These are phyloP conservation scores for Anoplolepis gracilipes DNA, from an alignment of 1,140 invertebrate species.

Conservation along the genomic window DNA sequence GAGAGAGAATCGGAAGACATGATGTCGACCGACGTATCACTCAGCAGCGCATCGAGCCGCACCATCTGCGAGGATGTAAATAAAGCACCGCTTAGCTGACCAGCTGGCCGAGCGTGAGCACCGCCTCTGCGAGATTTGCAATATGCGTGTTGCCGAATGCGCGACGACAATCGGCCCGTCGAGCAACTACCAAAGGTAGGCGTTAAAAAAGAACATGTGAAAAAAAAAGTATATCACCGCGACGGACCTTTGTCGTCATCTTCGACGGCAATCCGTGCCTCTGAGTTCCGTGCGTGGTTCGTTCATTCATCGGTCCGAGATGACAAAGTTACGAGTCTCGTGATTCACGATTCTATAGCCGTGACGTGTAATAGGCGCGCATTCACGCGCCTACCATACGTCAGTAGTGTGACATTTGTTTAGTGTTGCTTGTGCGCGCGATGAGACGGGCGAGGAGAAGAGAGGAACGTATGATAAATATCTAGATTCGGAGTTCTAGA, in stretches of 20 bases:
- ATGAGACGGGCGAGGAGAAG: not conserved
- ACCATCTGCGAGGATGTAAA: constrained; percentile 79
- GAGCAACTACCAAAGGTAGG: constrained; percentile 76
- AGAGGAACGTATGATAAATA: not conserved
- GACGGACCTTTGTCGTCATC: not conserved
- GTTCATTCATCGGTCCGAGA: not conserved
- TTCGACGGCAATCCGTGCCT: not conserved
- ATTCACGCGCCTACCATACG: constrained; percentile 19
- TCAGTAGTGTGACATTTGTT: constrained; percentile 33
- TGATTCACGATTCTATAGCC: no score
- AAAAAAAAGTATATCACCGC: constrained; percentile 17
- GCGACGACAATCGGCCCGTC: constrained; percentile 60
- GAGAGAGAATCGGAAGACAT: constrained; percentile 50
- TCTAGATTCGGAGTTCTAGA: not conserved
- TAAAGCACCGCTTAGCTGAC: constrained; percentile 80
- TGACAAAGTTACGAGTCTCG: no score
- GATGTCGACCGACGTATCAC: constrained; percentile 77
- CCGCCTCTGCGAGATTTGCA: constrained; percentile 66
- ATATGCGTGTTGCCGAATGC: constrained; percentile 77
- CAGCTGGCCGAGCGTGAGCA: constrained; percentile 62
- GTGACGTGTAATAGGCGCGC: not conserved
- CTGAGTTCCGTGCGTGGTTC: not conserved
- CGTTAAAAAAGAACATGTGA: constrained; percentile 46
- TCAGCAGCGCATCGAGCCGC: constrained; percentile 65
- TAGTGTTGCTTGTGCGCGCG: constrained; percentile 14